Evolutionary conservation across 2,797 vertebrate species (phyloP).

Genomic region (Sphenopsis melanotis): DNA sequence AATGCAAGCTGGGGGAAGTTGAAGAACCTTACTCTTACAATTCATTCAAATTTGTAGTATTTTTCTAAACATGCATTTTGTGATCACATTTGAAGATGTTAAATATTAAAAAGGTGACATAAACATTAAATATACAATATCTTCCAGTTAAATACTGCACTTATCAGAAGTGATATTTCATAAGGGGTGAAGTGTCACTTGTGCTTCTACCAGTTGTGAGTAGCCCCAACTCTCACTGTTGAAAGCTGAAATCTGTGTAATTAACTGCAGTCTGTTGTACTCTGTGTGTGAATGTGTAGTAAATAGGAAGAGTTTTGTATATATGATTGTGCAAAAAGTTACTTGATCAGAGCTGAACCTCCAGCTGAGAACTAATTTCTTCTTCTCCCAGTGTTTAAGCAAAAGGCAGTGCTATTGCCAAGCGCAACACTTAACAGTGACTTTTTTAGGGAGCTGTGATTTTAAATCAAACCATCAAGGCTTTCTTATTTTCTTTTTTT

Average conservation of each 20-base stretch:
- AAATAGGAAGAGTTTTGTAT: not conserved
- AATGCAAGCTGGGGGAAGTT: constrained; percentile 5
- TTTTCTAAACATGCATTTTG: constrained; percentile 8
- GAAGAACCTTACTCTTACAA: constrained; percentile 13
- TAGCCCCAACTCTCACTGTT: constrained; percentile 46
- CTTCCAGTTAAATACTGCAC: constrained; percentile 63
- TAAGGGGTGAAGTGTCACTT: constrained; percentile 62
- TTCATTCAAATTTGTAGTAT: not conserved
- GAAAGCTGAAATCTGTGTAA: constrained; percentile 44
- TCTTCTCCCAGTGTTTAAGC: not conserved
- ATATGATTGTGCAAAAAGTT: not conserved
- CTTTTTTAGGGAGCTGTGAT: not conserved
- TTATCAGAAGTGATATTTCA: constrained; percentile 65
- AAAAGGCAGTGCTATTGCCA: not conserved
- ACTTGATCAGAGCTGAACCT: not conserved
- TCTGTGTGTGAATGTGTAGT: constrained; percentile 17
- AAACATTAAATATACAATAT: constrained; percentile 42
- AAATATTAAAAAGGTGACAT: constrained; percentile 21
- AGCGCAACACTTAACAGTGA: not conserved
- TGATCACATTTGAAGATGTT: constrained; percentile 39
- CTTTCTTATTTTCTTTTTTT: not conserved
- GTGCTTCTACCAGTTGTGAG: constrained; percentile 49
- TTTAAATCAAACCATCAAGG: not conserved
- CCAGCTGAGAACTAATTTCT: constrained; percentile 7
- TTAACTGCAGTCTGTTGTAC: constrained; percentile 36